Percentiles rank a stretch among this genome's conserved stretches.
phyloP scores from a whole-genome alignment of 2,888 invertebrate genomes.

The Hyles lineata region DNA sequence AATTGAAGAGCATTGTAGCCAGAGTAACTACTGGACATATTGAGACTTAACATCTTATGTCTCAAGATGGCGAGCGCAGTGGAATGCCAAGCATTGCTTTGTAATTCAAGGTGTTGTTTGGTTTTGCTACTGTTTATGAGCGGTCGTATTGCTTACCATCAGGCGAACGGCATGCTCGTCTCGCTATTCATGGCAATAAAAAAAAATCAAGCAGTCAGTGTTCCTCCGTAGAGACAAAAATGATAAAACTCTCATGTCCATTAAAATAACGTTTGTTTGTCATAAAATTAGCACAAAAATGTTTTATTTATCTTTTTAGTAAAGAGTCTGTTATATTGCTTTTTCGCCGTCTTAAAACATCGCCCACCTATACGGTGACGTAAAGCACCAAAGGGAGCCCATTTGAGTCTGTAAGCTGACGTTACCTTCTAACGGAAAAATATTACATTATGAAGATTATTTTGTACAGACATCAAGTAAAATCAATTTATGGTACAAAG shows the following conservation, averaged over 20 bases:
- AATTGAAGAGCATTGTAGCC: too few species aligned
- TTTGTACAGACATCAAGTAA: neutral
- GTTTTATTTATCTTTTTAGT: neutral
- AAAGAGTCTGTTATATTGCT: neutral
- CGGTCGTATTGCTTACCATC: too few species aligned
- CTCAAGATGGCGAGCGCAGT: too few species aligned
- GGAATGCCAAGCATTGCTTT: too few species aligned
- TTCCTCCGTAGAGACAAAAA: too few species aligned
- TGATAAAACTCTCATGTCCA: neutral
- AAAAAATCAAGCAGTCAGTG: too few species aligned
- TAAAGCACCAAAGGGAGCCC: neutral
- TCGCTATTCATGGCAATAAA: too few species aligned
- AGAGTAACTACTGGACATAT: too few species aligned
- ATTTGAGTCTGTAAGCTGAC: neutral
- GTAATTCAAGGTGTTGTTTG: too few species aligned
- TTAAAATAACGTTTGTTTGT: neutral
- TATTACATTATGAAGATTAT: constrained; percentile 9
- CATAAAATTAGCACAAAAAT: neutral
- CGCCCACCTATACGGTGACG: neutral
- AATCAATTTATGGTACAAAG: neutral
- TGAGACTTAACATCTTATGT: too few species aligned
- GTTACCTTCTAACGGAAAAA: neutral
- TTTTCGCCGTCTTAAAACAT: neutral
- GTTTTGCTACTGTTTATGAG: too few species aligned
- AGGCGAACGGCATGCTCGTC: too few species aligned